phyloP scores from a whole-genome alignment of 2,797 vertebrate genomes.

The Mionectes olivaceus region DNA sequence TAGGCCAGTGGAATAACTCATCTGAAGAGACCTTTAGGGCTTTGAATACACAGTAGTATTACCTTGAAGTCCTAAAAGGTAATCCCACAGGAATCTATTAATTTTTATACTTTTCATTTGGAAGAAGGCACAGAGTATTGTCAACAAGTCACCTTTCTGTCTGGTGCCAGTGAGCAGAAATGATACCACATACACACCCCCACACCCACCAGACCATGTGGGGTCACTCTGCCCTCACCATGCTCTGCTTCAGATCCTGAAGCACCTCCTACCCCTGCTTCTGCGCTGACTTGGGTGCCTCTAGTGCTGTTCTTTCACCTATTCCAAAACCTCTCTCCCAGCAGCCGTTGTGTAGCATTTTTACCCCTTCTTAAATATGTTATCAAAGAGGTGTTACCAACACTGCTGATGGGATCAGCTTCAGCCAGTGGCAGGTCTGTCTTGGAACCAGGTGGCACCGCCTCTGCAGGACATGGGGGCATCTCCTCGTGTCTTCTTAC shows the following conservation, averaged over 20 bases:
- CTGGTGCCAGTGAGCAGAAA: neutral
- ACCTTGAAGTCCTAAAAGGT: neutral
- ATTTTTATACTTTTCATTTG: neutral
- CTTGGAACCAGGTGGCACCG: neutral
- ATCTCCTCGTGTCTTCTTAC: neutral
- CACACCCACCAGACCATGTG: neutral
- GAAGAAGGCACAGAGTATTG: neutral
- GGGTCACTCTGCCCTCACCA: neutral
- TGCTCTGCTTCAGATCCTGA: accelerated
- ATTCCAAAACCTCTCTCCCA: neutral
- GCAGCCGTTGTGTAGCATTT: neutral
- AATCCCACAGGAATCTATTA: neutral
- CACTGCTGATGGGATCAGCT: accelerated
- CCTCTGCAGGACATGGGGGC: accelerated
- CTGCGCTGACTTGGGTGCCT: neutral
- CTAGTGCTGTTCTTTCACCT: neutral
- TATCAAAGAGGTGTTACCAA: accelerated
- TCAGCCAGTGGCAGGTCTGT: neutral
- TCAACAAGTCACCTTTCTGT: neutral
- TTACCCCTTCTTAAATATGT: neutral
- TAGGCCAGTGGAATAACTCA: neutral
- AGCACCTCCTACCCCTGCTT: neutral
- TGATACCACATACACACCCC: neutral
- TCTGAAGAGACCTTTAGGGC: neutral
- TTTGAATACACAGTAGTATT: neutral